Base-by-base conservation (phyloP, 2,797 vertebrate species). In the Hipposideros larvatus region DNA sequence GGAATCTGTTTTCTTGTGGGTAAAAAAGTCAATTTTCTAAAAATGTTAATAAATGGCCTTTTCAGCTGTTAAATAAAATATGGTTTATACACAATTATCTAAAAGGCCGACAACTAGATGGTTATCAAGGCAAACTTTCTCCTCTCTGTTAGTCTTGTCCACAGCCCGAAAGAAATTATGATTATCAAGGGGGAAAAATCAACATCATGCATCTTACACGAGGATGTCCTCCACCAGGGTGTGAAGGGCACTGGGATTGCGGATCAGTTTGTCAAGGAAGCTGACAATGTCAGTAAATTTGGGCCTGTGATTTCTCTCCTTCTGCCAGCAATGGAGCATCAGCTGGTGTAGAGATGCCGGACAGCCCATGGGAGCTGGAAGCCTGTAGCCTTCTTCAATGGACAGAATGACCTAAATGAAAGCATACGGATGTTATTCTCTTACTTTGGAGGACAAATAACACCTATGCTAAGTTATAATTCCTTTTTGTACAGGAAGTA, bases 321-420 rank as follows among this genome's bases (percentile, higher is more conserved):
- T 99, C 98, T 99, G 99, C 99, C 99, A 99, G 98, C 99, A 99
- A 98, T 99, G 99, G 94, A 99, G 99, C 99, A 99, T 99, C 73
- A 99, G 98, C 5, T 99, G 99, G 97, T 99, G 99, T 91, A 99
- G 99, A 68, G 99, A 99, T 48, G 99, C 99, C 3, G 99, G 99
- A 97, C 99, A 99, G 96, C 99, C 99, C 99, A 99, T 99, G 2
- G 99, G 99, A 61, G 99, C 99, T 15, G 99, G 99, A 75, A 99
- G 99, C 97, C 99, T 99, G 98, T 99, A 99, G 89, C 99, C 99
- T 98, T 99, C 99, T 97, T 99, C 99, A 93, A 99, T 99, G 59
- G 99, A 99, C 97, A 99, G 98, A 97, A 99, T 99, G 94, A 99
- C 99, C 99, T 99, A 71, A 95, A 96, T 65, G 93, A 74, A 97